Base-by-base conservation (phyloP, 2,113 vertebrate species). In the Onychostruthus taczanowskii region DNA sequence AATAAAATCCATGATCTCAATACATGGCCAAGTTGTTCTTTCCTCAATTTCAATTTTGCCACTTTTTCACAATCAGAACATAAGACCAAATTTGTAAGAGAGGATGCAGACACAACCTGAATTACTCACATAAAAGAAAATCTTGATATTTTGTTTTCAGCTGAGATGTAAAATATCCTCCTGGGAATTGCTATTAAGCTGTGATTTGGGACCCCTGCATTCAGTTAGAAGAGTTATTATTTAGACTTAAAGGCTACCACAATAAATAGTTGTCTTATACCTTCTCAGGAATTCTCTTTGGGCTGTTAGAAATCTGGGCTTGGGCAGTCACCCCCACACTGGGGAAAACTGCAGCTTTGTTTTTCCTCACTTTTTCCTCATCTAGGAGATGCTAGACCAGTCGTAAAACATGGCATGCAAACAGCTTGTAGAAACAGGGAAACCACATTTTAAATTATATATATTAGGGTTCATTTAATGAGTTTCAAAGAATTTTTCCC, bases 401-500 rank as follows among this genome's bases (percentile, higher is more conserved):
- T 56, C 79, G 31, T n/a, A 73, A 7, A 76, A 21, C n/a, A 79
- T 93, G 78, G 70, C 90, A 86, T 88, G 95, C 77, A 62, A 94
- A 87, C 47, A 90, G 63, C 87, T 85, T 83, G 82, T 93, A 91
- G 64, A 80, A 81, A 70, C 21, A 63, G 58, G 31, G 50, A 93
- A 84, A 86, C 61, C 64, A 81, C 79, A 90, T 55, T 73, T 87
- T 59, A 88, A 77, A 77, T 95, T 79, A 88, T 67, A 83, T 41
- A 56, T 94, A 88, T 96, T 77, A 88, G 72, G 24, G 44, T 56
- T 94, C 52, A 35, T 73, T 94, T 88, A 93, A 90, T 53, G 90
- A 94, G 41, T 92, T 90, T 64, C 21, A 46, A 88, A 58, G 30
- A 88, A 50, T 90, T 94, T 90, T 96, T 84, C 59, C 86, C 76